Percentiles rank a stretch among this genome's conserved stretches.
These are phyloP conservation scores for Ochropleura leucogaster DNA, from an alignment of 2,888 invertebrate genomes.

Conservation along the genomic window DNA sequence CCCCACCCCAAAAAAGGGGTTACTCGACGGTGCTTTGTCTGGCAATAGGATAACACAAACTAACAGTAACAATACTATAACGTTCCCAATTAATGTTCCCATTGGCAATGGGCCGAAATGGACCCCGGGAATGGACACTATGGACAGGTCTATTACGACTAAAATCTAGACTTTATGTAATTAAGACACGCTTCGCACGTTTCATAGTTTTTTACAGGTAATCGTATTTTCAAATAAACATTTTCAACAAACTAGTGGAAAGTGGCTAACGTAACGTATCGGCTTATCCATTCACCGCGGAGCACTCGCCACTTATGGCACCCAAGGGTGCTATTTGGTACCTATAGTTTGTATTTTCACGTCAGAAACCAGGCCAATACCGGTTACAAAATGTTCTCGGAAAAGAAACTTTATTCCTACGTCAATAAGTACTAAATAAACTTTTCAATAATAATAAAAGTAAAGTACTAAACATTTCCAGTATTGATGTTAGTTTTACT, in stretches of 20 bases:
- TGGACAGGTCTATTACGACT: too few relatives aligned
- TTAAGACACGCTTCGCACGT: too few relatives aligned
- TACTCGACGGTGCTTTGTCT: too few relatives aligned
- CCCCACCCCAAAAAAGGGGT: too few relatives aligned
- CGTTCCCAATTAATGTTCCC: too few relatives aligned
- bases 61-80: too few relatives aligned
- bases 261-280: slow-evolving; percentile 28
- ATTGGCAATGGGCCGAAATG: too few relatives aligned
- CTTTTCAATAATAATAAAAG: slow-evolving; percentile 24
- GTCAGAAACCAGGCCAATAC: slow-evolving; percentile 16
- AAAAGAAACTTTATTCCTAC: slow-evolving; percentile 21
- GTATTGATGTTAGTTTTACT: slow-evolving; percentile 20
- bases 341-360: slow-evolving; percentile 27
- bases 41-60: too few relatives aligned
- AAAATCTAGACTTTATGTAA: too few relatives aligned
- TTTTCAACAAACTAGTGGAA: slow-evolving; percentile 9
- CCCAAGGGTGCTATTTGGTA: slow-evolving; percentile 27
- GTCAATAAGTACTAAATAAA: slow-evolving; percentile 10
- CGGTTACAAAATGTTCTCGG: neutral
- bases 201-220: neutral
- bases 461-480: slow-evolving; percentile 14
- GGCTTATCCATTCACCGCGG: slow-evolving; percentile 27
- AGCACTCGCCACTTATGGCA: slow-evolving; percentile 22
- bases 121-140: too few relatives aligned
- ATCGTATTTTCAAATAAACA: slow-evolving; percentile 23